These are phyloP conservation scores for Hypercompe scribonia DNA, from an alignment of 2,888 invertebrate species.

Conservation along the genomic window DNA sequence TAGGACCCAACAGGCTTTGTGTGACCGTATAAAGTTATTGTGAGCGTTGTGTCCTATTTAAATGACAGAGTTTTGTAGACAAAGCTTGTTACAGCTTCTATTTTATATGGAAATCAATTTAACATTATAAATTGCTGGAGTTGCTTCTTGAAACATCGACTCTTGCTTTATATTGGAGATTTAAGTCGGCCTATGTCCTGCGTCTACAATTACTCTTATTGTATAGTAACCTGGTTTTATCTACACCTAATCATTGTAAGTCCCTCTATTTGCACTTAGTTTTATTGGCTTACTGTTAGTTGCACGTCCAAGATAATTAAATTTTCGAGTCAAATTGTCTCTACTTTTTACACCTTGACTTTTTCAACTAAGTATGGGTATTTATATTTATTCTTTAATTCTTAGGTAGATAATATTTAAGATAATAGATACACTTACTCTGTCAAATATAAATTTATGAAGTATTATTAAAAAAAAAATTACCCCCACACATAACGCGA, in stretches of 20 bases:
- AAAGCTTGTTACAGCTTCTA: conserved; percentile 51
- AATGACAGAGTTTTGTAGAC: conserved; percentile 39
- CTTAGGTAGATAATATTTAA: too few relatives aligned
- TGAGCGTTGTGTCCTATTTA: conserved; percentile 49
- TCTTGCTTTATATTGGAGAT: neutral
- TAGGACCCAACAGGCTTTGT: conserved; percentile 52
- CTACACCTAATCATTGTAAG: neutral
- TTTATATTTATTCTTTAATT: too few relatives aligned
- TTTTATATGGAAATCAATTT: conserved; percentile 45
- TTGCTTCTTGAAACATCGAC: neutral
- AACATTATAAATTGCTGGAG: conserved; percentile 20
- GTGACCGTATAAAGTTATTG: conserved; percentile 46
- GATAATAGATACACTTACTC: too few relatives aligned
- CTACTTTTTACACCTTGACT: too few relatives aligned
- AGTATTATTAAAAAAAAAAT: too few relatives aligned
- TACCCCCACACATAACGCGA: too few relatives aligned
- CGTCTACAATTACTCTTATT: neutral
- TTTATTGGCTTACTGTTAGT: too few relatives aligned
- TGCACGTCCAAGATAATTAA: too few relatives aligned
- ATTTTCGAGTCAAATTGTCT: too few relatives aligned
- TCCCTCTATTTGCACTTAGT: neutral
- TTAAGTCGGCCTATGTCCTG: neutral
- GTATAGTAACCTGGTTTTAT: neutral
- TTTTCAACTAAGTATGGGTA: too few relatives aligned
- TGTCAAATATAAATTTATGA: too few relatives aligned